These are phyloP conservation scores for Brachylomia viminalis DNA, from an alignment of 2,888 invertebrate species.

Conservation along the genomic window DNA sequence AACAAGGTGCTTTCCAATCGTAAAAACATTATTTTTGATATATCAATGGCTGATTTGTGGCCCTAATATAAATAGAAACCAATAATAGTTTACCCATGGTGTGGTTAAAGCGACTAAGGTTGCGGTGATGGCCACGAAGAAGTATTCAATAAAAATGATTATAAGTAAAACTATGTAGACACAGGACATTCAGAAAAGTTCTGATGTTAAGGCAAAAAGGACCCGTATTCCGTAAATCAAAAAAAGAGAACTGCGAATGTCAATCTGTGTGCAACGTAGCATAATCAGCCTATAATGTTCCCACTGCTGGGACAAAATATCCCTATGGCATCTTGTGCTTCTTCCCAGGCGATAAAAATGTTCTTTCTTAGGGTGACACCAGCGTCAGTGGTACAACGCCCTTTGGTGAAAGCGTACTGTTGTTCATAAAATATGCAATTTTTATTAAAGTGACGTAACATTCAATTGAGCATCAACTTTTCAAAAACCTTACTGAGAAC, in stretches of 20 bases:
- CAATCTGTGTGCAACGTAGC: too few species aligned
- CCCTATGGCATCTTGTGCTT: too few species aligned
- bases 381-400: too few species aligned
- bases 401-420: too few species aligned
- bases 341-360: too few species aligned
- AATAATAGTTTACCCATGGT: slow-evolving; percentile 35
- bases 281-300: too few species aligned
- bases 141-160: slow-evolving; percentile 2
- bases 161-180: not conserved
- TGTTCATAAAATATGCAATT: too few species aligned
- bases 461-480: too few species aligned
- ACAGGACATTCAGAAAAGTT: not conserved
- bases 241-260: not conserved
- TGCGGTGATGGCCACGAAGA: not conserved
- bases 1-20: not conserved
- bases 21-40: not conserved
- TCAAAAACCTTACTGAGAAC: too few species aligned
- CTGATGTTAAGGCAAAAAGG: not conserved
- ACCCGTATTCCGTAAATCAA: not conserved
- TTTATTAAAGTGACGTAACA: too few species aligned
- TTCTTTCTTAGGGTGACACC: too few species aligned
- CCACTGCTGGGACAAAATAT: too few species aligned
- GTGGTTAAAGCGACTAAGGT: not conserved
- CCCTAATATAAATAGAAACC: not conserved
- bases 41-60: not conserved